A percentile compares a stretch with the other conserved stretches of the same genome.
Conservation (phyloP, 2,888 invertebrate genomes). For the Eledone cirrhosa region DNA sequence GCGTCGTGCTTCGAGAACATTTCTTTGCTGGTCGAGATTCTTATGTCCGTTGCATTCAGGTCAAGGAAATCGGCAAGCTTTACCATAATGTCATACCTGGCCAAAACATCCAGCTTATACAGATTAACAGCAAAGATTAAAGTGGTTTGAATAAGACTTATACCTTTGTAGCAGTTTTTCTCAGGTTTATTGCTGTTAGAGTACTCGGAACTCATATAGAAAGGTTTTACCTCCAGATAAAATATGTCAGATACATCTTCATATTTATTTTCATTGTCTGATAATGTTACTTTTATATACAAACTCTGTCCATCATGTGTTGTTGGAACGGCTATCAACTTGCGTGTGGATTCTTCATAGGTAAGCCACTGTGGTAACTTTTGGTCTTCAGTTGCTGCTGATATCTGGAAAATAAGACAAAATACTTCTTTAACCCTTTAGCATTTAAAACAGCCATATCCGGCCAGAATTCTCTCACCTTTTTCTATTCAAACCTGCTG, state of each 20-base stretch:
- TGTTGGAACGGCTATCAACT: slow-evolving; percentile 34
- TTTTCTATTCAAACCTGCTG: no score
- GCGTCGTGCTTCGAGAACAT: slow-evolving; percentile 29
- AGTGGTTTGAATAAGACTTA: slow-evolving; percentile 26
- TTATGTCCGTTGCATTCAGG: slow-evolving; percentile 32
- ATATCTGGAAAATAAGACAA: slow-evolving; percentile 18
- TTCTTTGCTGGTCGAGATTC: slow-evolving; percentile 30
- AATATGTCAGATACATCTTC: slow-evolving; percentile 32
- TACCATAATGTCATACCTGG: slow-evolving; percentile 33
- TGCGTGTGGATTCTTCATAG: slow-evolving; percentile 29
- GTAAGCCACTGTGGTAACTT: slow-evolving; percentile 34
- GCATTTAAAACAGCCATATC: no score
- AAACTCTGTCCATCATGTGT: slow-evolving; percentile 28
- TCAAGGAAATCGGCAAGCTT: slow-evolving; percentile 39
- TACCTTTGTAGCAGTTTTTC: not conserved
- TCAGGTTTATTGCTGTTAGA: not conserved
- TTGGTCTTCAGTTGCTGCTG: slow-evolving; percentile 9
- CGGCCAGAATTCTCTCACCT: no score
- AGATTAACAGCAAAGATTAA: slow-evolving; percentile 26
- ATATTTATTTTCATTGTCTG: slow-evolving; percentile 23
- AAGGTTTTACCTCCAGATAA: slow-evolving; percentile 30
- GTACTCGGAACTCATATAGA: not conserved
- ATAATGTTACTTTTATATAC: slow-evolving; percentile 26
- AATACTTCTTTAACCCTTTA: no score
- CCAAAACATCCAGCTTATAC: slow-evolving; percentile 29